These are phyloP conservation scores for Druceiella hillmani DNA, from an alignment of 2,888 invertebrate species.

Conservation along the genomic window DNA sequence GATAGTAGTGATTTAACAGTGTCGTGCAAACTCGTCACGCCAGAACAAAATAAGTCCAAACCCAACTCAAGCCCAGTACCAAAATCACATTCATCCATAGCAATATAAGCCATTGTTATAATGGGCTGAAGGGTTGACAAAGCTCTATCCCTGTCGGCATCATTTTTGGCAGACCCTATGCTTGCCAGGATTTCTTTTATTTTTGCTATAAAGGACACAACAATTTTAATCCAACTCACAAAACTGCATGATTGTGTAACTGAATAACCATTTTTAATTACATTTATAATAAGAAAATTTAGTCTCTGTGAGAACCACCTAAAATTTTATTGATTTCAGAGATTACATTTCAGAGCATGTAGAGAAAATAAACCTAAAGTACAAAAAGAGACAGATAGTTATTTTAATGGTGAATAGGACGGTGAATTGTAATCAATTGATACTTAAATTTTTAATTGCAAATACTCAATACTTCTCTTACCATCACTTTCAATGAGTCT, in stretches of 20 bases:
- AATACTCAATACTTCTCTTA: constrained; percentile 26
- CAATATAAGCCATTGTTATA: constrained; percentile 79
- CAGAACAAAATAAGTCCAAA: constrained; percentile 77
- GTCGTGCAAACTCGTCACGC: constrained; percentile 61
- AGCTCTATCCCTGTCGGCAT: constrained; percentile 53
- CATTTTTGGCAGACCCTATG: constrained; percentile 54
- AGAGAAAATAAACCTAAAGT: too few relatives aligned
- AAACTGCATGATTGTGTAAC: too few relatives aligned
- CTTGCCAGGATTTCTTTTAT: constrained; percentile 64
- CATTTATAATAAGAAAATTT: constrained; percentile 2
- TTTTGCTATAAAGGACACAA: constrained; percentile 44
- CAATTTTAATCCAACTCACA: constrained; percentile 4
- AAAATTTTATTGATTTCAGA: too few relatives aligned
- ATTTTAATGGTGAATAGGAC: too few relatives aligned
- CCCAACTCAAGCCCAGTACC: constrained; percentile 89
- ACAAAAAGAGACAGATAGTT: too few relatives aligned
- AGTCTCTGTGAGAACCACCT: too few relatives aligned
- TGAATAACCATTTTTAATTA: constrained; percentile 5
- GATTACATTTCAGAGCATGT: too few relatives aligned
- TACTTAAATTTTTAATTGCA: too few relatives aligned
- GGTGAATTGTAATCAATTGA: too few relatives aligned
- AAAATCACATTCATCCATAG: constrained; percentile 92
- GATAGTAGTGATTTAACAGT: constrained; percentile 60
- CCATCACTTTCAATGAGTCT: constrained; percentile 63
- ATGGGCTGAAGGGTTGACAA: constrained; percentile 73